Percentiles rank a stretch among this genome's conserved stretches.
Evolutionary conservation across 2,888 invertebrate species (phyloP).

Genomic region (Heliconius ethilla): DNA sequence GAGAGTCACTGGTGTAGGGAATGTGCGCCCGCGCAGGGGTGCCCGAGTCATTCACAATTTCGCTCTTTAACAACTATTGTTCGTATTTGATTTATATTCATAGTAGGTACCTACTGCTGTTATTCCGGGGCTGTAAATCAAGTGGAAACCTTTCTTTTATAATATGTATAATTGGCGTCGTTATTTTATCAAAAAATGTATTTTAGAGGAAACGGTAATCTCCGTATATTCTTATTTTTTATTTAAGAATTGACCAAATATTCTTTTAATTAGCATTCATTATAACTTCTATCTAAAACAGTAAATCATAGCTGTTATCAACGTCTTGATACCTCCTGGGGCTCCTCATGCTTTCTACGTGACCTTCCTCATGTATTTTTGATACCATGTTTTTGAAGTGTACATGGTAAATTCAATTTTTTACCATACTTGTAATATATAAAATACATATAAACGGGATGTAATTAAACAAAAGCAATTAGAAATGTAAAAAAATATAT

Average conservation of each 20-base stretch:
- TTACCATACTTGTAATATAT: too few species aligned
- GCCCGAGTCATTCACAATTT: constrained; percentile 77
- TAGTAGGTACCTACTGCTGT: constrained; percentile 62
- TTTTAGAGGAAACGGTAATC: not conserved
- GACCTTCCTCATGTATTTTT: too few species aligned
- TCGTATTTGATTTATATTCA: constrained; percentile 82
- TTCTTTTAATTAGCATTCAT: too few species aligned
- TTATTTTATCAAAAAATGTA: constrained; percentile 6
- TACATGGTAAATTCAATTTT: too few species aligned
- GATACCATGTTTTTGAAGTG: too few species aligned
- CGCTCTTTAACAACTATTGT: constrained; percentile 79
- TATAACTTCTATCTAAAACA: too few species aligned
- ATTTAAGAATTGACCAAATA: not conserved
- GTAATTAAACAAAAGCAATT: constrained; percentile 39
- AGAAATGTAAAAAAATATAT: constrained; percentile 55
- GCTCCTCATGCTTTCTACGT: too few species aligned
- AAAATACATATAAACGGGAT: not conserved
- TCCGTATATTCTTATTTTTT: not conserved
- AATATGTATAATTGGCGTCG: constrained; percentile 49
- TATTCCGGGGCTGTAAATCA: constrained; percentile 74
- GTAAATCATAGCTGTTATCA: too few species aligned
- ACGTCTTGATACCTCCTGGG: too few species aligned
- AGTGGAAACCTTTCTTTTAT: constrained; percentile 60
- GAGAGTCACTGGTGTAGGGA: not conserved
- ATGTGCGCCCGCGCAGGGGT: constrained; percentile 67